Base-by-base conservation (phyloP, 1,140 invertebrate species). In the Drosophila sp. region DNA sequence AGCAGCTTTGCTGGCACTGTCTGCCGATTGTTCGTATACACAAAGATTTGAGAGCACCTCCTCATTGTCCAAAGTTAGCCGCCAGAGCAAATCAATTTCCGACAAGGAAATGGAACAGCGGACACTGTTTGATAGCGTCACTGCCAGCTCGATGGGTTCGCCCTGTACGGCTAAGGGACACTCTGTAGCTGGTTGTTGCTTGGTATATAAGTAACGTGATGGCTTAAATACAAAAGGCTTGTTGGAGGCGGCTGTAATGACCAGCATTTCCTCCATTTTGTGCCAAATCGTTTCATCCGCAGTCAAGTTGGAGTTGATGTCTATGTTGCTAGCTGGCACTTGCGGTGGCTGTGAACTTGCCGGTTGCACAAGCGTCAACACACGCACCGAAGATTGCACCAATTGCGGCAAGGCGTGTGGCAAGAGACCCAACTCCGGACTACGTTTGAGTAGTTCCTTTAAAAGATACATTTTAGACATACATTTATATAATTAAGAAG, bases 61-160 rank as follows among this genome's bases (percentile, higher is more conserved):
- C 18, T 92, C 91, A 14, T 91, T 87, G 4, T 91, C 92, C 18
- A 93, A 84, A 3, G 92, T 93, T 61, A 97, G 96, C 14, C 93
- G 94, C 97, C 97, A 98, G n/a, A 97, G 91, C 13, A 98, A 91
- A 79, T 95, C 94, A 3, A 98, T 93, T 72, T 86, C 71, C 1
- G 81, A 70, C 11, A 86, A 73, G 4, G 46, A 43, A 18, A 86
- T 81, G 9, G 82, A 43, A 54, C 82, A 86, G 8, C 75, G 78
- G 9, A 86, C 78, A 14, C 82, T 87, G 93, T 98, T 98, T 45
- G 94, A 92, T 38, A 98, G 92, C 46, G 94, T 94, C 25, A 98
- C 92, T 53, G 95, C 95, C 54, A 98, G 93, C 91, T 95, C 95
- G 51, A 98, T 95, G 7, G 95, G 95, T 92, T 98, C 97, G 89